A percentile compares a stretch with the other conserved stretches of the same genome.
phyloP scores from a whole-genome alignment of 1,140 invertebrate genomes.

The Heterodera carotae region DNA sequence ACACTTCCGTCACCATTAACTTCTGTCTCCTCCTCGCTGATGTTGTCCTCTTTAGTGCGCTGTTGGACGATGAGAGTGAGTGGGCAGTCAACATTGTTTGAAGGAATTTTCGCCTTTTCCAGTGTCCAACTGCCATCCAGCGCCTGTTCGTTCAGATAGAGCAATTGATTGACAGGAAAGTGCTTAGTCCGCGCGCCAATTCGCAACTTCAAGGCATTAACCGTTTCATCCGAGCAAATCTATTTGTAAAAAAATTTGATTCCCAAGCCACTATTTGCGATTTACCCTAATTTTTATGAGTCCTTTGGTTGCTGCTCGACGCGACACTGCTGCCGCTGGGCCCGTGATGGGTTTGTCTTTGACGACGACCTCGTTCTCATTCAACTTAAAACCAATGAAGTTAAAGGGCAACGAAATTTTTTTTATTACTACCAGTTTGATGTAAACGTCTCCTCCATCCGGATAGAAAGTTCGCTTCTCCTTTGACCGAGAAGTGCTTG shows the following conservation, averaged over 20 bases:
- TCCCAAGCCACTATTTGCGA: background rate
- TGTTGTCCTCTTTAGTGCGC: background rate
- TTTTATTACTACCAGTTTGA: conserved; percentile 42
- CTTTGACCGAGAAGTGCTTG: background rate
- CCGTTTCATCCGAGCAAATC: conserved; percentile 41
- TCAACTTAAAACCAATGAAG: conserved; percentile 26
- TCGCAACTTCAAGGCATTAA: conserved; percentile 43
- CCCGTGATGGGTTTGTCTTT: background rate
- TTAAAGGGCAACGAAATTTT: background rate
- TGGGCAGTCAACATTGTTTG: conserved; percentile 39
- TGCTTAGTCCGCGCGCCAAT: conserved; percentile 39
- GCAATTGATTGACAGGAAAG: conserved; percentile 47
- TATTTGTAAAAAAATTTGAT: conserved; percentile 12
- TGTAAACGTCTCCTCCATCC: conserved; percentile 38
- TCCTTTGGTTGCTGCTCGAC: conserved; percentile 36
- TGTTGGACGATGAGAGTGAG: conserved; percentile 51
- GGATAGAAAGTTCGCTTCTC: conserved; percentile 36
- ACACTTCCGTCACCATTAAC: conserved; percentile 31
- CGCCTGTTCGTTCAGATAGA: conserved; percentile 32
- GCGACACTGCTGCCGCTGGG: conserved; percentile 21
- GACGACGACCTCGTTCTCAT: conserved; percentile 31
- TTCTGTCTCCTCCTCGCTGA: conserved; percentile 8
- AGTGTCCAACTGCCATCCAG: conserved; percentile 44
- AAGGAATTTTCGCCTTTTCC: conserved; percentile 19
- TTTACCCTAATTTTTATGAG: conserved; percentile 42